Evolutionary conservation across 1,140 invertebrate species (phyloP), one percentile per base, ranked within the genome.

Genomic region (Sipha flava): DNA sequence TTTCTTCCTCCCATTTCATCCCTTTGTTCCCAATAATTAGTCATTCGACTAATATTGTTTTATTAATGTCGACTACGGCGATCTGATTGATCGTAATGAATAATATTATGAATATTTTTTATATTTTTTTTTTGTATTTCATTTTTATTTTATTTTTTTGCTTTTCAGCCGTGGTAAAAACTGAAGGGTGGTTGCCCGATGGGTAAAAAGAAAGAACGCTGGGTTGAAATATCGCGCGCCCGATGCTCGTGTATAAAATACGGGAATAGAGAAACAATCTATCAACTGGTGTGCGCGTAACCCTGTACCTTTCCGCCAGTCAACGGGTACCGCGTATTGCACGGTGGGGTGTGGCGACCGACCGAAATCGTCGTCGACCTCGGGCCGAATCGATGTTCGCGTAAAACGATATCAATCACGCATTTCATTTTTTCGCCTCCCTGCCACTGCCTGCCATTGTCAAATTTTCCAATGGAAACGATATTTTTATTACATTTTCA

Each of bases 361-460:
- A n/a, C n/a, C n/a, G n/a, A n/a, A n/a, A 29, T 37, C 43, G 43
- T 12, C 34, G 40, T 9, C 16, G 23, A 18, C 68, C 66, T n/a
- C n/a, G n/a, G n/a, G 34, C 37, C 49, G 49, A 77, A 59, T 77
- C 73, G 73, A 77, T 77, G 73, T 40, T 43, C 40, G 3, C 16
- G 52, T 23, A 57, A 77, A 77, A 57, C 52, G 23, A 59, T 77
- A 77, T 77, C 73, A 77, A 77, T 77, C 73, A 77, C 73, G 52
- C 1, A 9, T 43, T 40, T 43, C 23, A 29, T 57, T 43, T 9
- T 14, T 9, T 21, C 29, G 5, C 14, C 16, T 26, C 12, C 18
- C 21, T 21, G n/a, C 34, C 29, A 9, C 31, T 21, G 4, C n/a
- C 52, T 43, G 73, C 49, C 47, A 40, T 57, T 59, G 73, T 77